These are phyloP conservation scores for Matsumyia berberina DNA, from an alignment of 2,888 invertebrate genomes.

Conservation along the genomic window DNA sequence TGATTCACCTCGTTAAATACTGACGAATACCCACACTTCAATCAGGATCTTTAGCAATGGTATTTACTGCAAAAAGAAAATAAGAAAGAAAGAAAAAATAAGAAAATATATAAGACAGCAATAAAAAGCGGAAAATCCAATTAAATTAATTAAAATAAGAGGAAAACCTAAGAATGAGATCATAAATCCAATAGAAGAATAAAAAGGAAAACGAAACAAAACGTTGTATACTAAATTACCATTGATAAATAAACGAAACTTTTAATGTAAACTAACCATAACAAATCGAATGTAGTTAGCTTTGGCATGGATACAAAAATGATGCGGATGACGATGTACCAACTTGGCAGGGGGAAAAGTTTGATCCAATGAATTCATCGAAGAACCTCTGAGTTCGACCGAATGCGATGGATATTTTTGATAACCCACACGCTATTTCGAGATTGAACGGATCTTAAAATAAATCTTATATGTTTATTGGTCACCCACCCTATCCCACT, in stretches of 20 bases:
- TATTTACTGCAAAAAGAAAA: slow-evolving; percentile 16
- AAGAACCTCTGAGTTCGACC: slow-evolving; percentile 28
- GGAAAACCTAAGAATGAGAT: slow-evolving; percentile 42
- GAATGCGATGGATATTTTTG: slow-evolving; percentile 65
- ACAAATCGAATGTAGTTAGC: slow-evolving; percentile 45
- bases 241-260: slow-evolving; percentile 63
- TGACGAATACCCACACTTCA: slow-evolving; percentile 43
- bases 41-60: slow-evolving; percentile 17
- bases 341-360: slow-evolving; percentile 12
- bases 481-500: slow-evolving; percentile 40
- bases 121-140: slow-evolving; percentile 41
- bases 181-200: slow-evolving; percentile 25
- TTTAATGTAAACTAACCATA: slow-evolving; percentile 51
- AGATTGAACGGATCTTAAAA: slow-evolving; percentile 60
- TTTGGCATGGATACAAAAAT: slow-evolving; percentile 21
- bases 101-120: slow-evolving; percentile 12
- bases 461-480: slow-evolving; percentile 63
- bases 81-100: neutral
- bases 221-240: slow-evolving; percentile 55
- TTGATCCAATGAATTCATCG: slow-evolving; percentile 15
- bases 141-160: slow-evolving; percentile 26
- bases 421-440: slow-evolving; percentile 71
- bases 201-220: slow-evolving; percentile 30
- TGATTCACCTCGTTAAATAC: slow-evolving; percentile 57
- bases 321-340: slow-evolving; percentile 12